Base-by-base conservation (phyloP, 1,140 invertebrate genomes). In the Vanessa atalanta region DNA sequence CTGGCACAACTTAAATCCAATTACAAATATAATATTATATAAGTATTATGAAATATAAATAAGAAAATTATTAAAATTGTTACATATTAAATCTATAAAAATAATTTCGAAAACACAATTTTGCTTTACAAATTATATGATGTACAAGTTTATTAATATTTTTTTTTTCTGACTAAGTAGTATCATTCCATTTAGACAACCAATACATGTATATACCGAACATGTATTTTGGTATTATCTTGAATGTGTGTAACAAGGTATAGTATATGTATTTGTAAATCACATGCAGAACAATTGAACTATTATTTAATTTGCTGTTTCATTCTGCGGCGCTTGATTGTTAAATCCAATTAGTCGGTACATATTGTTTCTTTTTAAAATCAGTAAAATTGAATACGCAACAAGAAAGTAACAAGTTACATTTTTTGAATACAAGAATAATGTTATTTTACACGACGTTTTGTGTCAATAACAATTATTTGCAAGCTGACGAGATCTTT, bases 401-500 rank as follows among this genome's bases (percentile, higher is more conserved):
- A 16, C 7, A 4, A 16, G n/a, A 53, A n/a, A 15, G 51, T n/a
- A 16, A 53, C n/a, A 16, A 8, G 3, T n/a, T 12, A 60, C 23
- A 60, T 23, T 11, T 26, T 55, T 26, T 26, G 0, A 60, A 26
- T 26, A 26, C 20, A 26, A 60, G 23, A 60, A 60, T 60, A 60
- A n/a, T 20, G 8, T 11, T 60, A 53, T 16, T 53, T 53, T n/a
- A 53, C 51, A 53, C 51, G 3, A 50, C 79, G 75, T 80, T 73
- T 72, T 73, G 70, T 74, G 67, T 72, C 80, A 82, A 79, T 78
- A 82, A 83, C 69, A 88, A 80, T 80, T 53, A 53, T 53, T 81
- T 80, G 79, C 31, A 67, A 73, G 51, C 37, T 61, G 63, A 70
- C 66, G 47, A 61, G 20, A 57, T 60, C 53, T 48, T 70, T 65